Conservation (phyloP, 1,140 invertebrate genomes). For the Eufriesea mexicana region DNA sequence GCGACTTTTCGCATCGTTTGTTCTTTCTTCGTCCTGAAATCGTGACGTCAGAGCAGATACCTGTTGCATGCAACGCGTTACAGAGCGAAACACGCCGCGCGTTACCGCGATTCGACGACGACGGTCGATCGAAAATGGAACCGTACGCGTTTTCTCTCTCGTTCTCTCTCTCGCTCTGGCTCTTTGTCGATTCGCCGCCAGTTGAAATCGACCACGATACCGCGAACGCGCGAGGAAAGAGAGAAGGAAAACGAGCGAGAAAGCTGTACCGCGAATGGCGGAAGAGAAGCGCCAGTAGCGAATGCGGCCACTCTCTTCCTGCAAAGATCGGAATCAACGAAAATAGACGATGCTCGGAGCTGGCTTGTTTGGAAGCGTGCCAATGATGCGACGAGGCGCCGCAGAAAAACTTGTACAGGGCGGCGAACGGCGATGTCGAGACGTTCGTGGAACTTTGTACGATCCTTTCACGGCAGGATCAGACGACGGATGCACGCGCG, state of each 20-base stretch:
- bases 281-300: slow-evolving; percentile 17
- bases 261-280: background rate
- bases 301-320: slow-evolving; percentile 45
- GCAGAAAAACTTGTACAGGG: slow-evolving; percentile 55
- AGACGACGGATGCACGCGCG: no score
- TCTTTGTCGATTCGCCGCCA: no score
- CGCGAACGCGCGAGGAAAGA: background rate
- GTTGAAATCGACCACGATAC: no score
- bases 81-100: slow-evolving; percentile 32
- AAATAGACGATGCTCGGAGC: slow-evolving; percentile 73
- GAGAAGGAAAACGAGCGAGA: background rate
- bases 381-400: slow-evolving; percentile 65
- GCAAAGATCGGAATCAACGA: slow-evolving; percentile 71
- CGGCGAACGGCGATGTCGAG: background rate
- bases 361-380: slow-evolving; percentile 68
- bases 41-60: slow-evolving; percentile 74
- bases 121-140: slow-evolving; percentile 5
- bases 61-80: slow-evolving; percentile 71
- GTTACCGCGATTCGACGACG: slow-evolving; percentile 43
- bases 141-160: no score
- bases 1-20: slow-evolving; percentile 20
- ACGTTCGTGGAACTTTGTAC: background rate
- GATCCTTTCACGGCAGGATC: slow-evolving; percentile 12
- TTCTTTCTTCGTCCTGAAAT: slow-evolving; percentile 51
- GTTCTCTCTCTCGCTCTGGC: no score